Evolutionary conservation across 2,888 invertebrate genomes (phyloP).

Genomic region (Chymomyza caudatula): DNA sequence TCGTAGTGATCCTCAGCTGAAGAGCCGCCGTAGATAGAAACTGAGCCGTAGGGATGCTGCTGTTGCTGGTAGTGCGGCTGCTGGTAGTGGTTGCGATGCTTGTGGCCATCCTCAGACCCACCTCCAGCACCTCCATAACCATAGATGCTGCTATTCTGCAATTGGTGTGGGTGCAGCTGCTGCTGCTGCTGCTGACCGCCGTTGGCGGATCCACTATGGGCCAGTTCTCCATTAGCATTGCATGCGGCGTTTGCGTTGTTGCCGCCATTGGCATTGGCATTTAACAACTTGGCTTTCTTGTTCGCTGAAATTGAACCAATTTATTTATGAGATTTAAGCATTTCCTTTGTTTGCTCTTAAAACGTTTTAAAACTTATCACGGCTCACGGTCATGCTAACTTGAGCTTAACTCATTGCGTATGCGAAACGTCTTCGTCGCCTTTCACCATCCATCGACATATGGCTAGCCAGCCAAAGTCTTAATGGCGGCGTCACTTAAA

Average conservation of each 20-base stretch:
- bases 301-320: slow-evolving; percentile 79
- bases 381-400: slow-evolving; percentile 57
- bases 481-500: not conserved
- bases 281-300: slow-evolving; percentile 79
- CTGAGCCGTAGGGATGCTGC: slow-evolving; percentile 60
- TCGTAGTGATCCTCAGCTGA: slow-evolving; percentile 75
- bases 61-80: slow-evolving; percentile 53
- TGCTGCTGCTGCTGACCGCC: slow-evolving; percentile 3
- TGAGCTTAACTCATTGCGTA: slow-evolving; percentile 55
- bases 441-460: slow-evolving; percentile 45
- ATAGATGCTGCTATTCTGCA: slow-evolving; percentile 9
- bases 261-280: not conserved
- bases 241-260: slow-evolving; percentile 12
- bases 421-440: slow-evolving; percentile 41
- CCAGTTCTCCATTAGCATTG: not conserved
- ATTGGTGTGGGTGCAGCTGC: slow-evolving; percentile 4
- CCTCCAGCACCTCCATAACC: slow-evolving; percentile 15
- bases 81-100: slow-evolving; percentile 44
- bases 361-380: slow-evolving; percentile 52
- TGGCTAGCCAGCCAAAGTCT: not conserved
- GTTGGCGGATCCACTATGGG: not conserved
- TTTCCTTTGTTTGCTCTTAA: slow-evolving; percentile 22
- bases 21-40: slow-evolving; percentile 57
- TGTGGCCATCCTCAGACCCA: slow-evolving; percentile 31
- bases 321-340: slow-evolving; percentile 70